Conservation (phyloP, 1,140 invertebrate species). For the Cataglyphis hispanica region DNA sequence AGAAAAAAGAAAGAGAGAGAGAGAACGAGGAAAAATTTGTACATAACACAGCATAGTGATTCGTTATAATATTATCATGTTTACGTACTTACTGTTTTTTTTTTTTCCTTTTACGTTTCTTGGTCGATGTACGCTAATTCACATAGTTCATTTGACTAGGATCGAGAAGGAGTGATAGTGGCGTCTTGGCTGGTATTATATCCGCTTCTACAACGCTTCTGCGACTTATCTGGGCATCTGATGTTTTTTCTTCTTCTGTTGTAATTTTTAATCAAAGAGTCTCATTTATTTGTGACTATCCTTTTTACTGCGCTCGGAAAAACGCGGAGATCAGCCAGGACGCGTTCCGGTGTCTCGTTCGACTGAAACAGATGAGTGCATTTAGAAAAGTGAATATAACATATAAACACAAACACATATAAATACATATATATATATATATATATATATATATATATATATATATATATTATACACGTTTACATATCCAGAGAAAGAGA, state of each 20-base stretch:
- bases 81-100: slow-evolving; percentile 69
- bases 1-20: not conserved
- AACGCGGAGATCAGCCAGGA: slow-evolving; percentile 10
- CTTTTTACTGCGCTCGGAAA: not conserved
- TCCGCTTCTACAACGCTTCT: not conserved
- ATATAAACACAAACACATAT: too few species aligned
- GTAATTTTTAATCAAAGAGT: slow-evolving; percentile 21
- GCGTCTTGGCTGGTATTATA: slow-evolving; percentile 26
- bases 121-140: slow-evolving; percentile 51
- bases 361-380: slow-evolving; percentile 38
- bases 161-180: slow-evolving; percentile 29
- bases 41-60: slow-evolving; percentile 51
- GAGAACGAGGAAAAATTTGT: not conserved
- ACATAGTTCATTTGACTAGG: slow-evolving; percentile 48
- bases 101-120: slow-evolving; percentile 45
- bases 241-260: slow-evolving; percentile 11
- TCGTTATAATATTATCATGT: slow-evolving; percentile 61
- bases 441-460: not conserved
- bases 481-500: slow-evolving; percentile 28
- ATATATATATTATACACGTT: not conserved
- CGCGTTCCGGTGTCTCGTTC: slow-evolving; percentile 59
- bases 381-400: slow-evolving; percentile 31
- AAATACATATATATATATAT: not conserved
- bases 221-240: not conserved
- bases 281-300: not conserved